Percentiles rank a stretch among this genome's conserved stretches.
phyloP scores from a whole-genome alignment of 2,888 invertebrate genomes.

The Caenorhabditis sp. region DNA sequence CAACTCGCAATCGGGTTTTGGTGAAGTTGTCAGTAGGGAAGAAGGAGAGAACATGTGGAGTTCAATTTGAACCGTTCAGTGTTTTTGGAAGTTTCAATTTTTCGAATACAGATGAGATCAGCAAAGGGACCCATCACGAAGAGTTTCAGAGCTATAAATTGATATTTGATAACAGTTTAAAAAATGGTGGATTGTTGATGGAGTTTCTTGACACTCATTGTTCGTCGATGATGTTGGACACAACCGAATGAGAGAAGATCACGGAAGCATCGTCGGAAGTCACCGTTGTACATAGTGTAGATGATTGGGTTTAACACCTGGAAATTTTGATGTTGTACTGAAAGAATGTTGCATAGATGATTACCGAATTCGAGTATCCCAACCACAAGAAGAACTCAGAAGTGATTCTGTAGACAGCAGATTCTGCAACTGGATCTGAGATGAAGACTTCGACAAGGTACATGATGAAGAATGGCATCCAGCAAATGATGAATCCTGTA shows the following conservation, averaged over 20 bases:
- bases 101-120: slow-evolving; percentile 39
- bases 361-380: slow-evolving; percentile 84
- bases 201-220: slow-evolving; percentile 83
- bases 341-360: too few relatives aligned
- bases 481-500: slow-evolving; percentile 84
- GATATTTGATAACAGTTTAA: slow-evolving; percentile 57
- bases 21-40: slow-evolving; percentile 6
- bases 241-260: slow-evolving; percentile 83
- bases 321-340: not conserved
- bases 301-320: slow-evolving; percentile 83
- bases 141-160: too few relatives aligned
- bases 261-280: slow-evolving; percentile 83
- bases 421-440: slow-evolving; percentile 60
- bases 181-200: slow-evolving; percentile 82
- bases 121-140: slow-evolving; percentile 11
- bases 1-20: slow-evolving; percentile 49
- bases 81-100: slow-evolving; percentile 14
- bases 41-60: slow-evolving; percentile 16
- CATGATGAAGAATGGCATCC: slow-evolving; percentile 84
- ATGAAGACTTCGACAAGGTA: slow-evolving; percentile 83
- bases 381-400: slow-evolving; percentile 84
- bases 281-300: slow-evolving; percentile 83
- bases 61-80: slow-evolving; percentile 40
- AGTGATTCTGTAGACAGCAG: slow-evolving; percentile 73
- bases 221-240: slow-evolving; percentile 81